Base-by-base conservation (phyloP, 1,140 invertebrate genomes). In the Calephelis nemesis region DNA sequence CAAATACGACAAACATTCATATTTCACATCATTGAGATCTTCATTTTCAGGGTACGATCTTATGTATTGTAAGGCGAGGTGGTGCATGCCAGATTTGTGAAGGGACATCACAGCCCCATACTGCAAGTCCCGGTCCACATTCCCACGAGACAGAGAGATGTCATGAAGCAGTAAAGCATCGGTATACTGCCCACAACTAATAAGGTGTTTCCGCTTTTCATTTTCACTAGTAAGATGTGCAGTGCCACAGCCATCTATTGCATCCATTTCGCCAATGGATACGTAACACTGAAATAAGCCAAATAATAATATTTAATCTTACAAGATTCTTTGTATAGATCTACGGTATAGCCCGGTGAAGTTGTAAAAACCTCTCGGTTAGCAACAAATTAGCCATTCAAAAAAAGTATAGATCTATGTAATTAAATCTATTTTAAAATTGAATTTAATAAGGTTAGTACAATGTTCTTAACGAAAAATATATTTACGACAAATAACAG, bases 1-100 rank as follows among this genome's bases (percentile, higher is more conserved):
- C 8, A 90, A 71, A 63, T 77, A 84, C 3, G 86, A 75, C 62
- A 93, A 84, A 69, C 93, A 93, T 65, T 95, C 94, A 71, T 94
- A 94, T 69, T 94, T 91, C 7, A 92, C 74, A 69, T 92, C 87
- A 62, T 88, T 80, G 7, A 92, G 70, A 7, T 81, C 40, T 7
- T 85, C 83, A 39, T 74, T 78, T 11, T 84, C 78, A 0, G 82
- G 82, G 40, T 81, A 70, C 0, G 83, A 83, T n/a, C 88, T 83
- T 12, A 90, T 90, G 63, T 91, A 91, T 63, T 84, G 87, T n/a
- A 88, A 60, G 5, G 90, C 87, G 39, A 92, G 73, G 69, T 92
- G 85, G 65, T 91, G 85, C 83, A 92, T 78, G 9, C 88, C 90
- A 7, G 89, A 88, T 52, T 81, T 84, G 67, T 90, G 84, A 5